These are phyloP conservation scores for Zoanthus gigantus DNA, from an alignment of 92 coral and sea anemone genomes.

Conservation along the genomic window DNA sequence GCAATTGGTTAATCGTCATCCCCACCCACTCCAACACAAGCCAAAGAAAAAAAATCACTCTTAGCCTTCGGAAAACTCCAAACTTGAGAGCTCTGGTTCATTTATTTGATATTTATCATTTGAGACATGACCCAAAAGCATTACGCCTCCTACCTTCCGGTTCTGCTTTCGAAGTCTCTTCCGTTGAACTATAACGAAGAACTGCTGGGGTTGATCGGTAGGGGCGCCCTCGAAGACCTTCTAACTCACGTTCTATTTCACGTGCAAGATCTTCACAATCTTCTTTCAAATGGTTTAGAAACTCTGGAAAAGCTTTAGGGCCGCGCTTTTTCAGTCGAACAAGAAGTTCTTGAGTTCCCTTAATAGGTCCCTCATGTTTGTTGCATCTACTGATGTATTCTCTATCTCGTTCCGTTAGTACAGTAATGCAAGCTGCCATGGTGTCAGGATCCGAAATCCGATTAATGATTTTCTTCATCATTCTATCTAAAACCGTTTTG, in stretches of 20 bases:
- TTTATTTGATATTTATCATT: background rate
- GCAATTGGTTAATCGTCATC: too few relatives aligned
- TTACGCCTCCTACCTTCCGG: background rate
- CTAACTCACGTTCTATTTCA: background rate
- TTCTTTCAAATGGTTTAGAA: background rate
- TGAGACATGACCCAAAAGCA: background rate
- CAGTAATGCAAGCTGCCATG: background rate
- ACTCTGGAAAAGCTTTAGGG: background rate
- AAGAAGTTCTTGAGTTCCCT: conserved; percentile 19
- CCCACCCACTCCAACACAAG: too few relatives aligned
- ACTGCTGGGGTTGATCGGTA: conserved; percentile 8
- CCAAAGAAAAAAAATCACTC: too few relatives aligned
- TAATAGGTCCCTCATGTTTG: background rate
- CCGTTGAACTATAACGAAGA: background rate
- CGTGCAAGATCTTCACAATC: background rate
- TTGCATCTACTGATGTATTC: background rate
- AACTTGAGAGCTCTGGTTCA: too few relatives aligned
- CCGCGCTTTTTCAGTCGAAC: conserved; percentile 31
- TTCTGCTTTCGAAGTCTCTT: background rate
- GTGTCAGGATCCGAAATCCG: conserved; percentile 12
- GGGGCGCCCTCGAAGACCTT: background rate
- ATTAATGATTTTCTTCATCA: background rate
- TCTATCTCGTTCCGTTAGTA: background rate
- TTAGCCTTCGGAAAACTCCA: too few relatives aligned
- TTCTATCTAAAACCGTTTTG: background rate